A percentile compares a stretch with the other conserved stretches of the same genome.
These are phyloP conservation scores for Hirtodrosophila cameraria DNA, from an alignment of 2,888 invertebrate genomes.

Conservation along the genomic window DNA sequence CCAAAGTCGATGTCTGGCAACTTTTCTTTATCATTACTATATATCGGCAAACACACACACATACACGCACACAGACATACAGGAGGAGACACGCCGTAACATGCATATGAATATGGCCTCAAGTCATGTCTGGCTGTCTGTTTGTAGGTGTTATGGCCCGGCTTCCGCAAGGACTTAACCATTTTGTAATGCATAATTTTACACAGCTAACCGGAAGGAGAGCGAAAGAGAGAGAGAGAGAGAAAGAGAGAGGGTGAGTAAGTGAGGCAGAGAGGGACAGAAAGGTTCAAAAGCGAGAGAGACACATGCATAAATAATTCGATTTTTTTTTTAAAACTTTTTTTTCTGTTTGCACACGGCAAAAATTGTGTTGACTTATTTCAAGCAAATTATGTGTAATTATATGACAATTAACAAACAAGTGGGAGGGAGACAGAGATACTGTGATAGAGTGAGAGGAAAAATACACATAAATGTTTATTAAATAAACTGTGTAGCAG, in stretches of 20 bases:
- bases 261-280: background rate
- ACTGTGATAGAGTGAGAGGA: background rate
- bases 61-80: background rate
- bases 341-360: constrained; percentile 32
- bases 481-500: constrained; percentile 63
- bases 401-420: constrained; percentile 72
- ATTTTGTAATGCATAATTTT: constrained; percentile 79
- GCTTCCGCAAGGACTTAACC: constrained; percentile 80
- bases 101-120: constrained; percentile 74
- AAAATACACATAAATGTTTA: constrained; percentile 54
- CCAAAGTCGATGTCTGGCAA: constrained; percentile 60
- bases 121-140: constrained; percentile 51
- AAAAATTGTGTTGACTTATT: constrained; percentile 53
- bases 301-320: constrained; percentile 73
- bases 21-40: constrained; percentile 76
- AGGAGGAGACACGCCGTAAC: constrained; percentile 42
- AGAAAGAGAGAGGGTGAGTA: background rate
- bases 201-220: constrained; percentile 26
- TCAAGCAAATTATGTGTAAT: constrained; percentile 69
- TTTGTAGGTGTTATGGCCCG: constrained; percentile 75
- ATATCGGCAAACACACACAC: constrained; percentile 33
- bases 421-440: background rate
- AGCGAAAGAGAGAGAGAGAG: constrained; percentile 1
- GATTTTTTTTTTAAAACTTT: constrained; percentile 44
- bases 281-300: constrained; percentile 1